phyloP scores from a whole-genome alignment of 2,888 invertebrate species.

The Geophilus truncorum region DNA sequence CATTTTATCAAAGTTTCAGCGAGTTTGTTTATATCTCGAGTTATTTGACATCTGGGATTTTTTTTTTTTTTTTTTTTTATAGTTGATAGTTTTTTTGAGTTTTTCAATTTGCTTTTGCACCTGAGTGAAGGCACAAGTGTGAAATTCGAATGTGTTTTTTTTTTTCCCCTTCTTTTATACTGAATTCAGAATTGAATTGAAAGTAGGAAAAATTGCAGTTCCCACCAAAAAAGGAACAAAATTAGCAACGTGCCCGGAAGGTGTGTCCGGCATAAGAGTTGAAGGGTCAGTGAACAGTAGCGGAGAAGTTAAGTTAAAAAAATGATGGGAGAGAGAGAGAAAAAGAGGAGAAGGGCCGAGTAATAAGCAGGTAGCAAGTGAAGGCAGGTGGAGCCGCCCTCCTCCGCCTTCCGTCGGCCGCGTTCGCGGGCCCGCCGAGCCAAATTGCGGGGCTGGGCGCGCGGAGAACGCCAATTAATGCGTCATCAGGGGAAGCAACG shows the following conservation, averaged over 20 bases:
- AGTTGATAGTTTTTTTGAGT: not conserved
- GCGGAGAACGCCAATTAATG: conserved; percentile 28
- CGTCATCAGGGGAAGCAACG: conserved; percentile 14
- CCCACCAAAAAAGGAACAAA: not conserved
- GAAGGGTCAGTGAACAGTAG: conserved; percentile 13
- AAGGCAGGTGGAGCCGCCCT: not conserved
- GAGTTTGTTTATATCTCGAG: not conserved
- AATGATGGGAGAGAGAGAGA: conserved; percentile 5
- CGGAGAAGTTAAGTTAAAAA: not conserved
- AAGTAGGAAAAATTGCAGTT: not conserved
- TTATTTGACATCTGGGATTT: not conserved
- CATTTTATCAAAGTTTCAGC: not conserved
- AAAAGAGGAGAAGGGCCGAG: not conserved
- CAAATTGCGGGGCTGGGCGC: conserved; percentile 29
- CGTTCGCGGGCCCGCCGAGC: not conserved
- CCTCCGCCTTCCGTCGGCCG: not conserved
- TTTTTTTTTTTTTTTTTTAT: not conserved
- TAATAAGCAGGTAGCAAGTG: conserved; percentile 7
- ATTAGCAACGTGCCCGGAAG: not conserved
- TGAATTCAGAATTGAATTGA: not conserved
- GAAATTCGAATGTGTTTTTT: not conserved
- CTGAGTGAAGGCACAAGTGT: not conserved
- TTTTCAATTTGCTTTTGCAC: not conserved
- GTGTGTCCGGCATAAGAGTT: not conserved
- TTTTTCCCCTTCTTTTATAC: not conserved